Evolutionary conservation across 2,113 vertebrate species (phyloP).

Genomic region (Enhydra lutris): DNA sequence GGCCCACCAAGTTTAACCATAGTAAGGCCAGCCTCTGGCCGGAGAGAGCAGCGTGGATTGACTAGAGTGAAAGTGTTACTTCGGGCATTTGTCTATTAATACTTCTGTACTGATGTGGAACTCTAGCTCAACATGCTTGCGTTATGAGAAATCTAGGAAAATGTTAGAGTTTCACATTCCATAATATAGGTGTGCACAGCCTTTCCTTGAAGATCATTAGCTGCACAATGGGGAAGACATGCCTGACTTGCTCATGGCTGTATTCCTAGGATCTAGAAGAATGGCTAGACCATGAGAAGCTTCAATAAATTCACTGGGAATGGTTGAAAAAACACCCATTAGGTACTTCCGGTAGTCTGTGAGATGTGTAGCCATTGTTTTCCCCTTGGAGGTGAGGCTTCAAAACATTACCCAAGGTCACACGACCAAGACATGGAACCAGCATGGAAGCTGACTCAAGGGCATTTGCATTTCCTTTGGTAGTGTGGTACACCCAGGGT

Average conservation of each 20-base stretch:
- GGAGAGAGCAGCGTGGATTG: neutral
- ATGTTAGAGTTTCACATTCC: neutral
- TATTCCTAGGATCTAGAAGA: neutral
- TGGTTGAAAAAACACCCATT: neutral
- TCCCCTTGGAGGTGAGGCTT: neutral
- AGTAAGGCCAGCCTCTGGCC: neutral
- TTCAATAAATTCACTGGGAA: neutral
- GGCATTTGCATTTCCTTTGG: neutral
- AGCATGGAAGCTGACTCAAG: neutral
- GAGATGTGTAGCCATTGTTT: neutral
- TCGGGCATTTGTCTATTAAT: neutral
- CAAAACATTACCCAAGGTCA: neutral
- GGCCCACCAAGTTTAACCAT: neutral
- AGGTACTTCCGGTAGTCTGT: neutral
- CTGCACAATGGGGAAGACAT: neutral
- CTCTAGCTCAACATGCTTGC: neutral
- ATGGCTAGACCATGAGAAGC: neutral
- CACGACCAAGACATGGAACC: neutral
- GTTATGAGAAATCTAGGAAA: neutral
- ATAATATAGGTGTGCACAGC: neutral
- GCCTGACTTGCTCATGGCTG: neutral
- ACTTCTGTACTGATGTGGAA: neutral
- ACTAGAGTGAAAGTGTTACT: neutral
- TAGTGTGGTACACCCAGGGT: neutral
- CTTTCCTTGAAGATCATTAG: neutral